Conservation (phyloP, 1,140 invertebrate species). For the Drosophila bocqueti region DNA sequence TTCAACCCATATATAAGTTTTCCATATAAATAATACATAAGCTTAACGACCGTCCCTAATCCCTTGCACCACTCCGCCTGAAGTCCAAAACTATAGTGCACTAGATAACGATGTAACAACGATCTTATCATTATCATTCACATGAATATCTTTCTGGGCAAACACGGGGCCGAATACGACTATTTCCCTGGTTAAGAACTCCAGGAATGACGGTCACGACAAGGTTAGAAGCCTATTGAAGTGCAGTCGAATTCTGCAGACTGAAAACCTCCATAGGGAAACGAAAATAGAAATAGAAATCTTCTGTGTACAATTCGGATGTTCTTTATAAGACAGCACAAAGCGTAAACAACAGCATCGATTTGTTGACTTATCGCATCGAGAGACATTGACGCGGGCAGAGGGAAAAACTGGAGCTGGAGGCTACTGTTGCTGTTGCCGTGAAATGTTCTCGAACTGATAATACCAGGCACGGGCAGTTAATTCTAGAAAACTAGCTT, state of each 20-base stretch:
- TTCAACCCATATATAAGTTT: constrained; percentile 47
- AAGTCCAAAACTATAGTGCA: constrained; percentile 61
- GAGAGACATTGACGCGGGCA: constrained; percentile 27
- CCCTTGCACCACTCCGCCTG: constrained; percentile 41
- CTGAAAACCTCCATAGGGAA: constrained; percentile 14
- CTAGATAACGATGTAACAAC: constrained; percentile 44
- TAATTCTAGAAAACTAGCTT: constrained; percentile 58
- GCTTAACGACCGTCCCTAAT: constrained; percentile 34
- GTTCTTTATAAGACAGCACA: constrained; percentile 31
- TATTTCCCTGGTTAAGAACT: constrained; percentile 19
- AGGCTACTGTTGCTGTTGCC: constrained; percentile 19
- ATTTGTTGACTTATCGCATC: constrained; percentile 63
- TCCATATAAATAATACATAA: constrained; percentile 22
- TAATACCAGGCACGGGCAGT: constrained; percentile 62
- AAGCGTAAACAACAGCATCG: constrained; percentile 49
- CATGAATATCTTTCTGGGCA: constrained; percentile 18
- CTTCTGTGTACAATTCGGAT: constrained; percentile 55
- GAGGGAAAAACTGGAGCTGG: constrained; percentile 4
- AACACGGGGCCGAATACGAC: constrained; percentile 22
- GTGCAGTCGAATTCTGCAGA: constrained; percentile 9
- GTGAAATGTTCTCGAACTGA: constrained; percentile 49
- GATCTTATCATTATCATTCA: constrained; percentile 52
- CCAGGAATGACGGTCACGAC: constrained; percentile 43
- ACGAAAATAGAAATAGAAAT: constrained; percentile 50
- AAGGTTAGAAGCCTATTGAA: constrained; percentile 51